phyloP scores from a whole-genome alignment of 2,113 vertebrate species.

The Lathamus discolor region DNA sequence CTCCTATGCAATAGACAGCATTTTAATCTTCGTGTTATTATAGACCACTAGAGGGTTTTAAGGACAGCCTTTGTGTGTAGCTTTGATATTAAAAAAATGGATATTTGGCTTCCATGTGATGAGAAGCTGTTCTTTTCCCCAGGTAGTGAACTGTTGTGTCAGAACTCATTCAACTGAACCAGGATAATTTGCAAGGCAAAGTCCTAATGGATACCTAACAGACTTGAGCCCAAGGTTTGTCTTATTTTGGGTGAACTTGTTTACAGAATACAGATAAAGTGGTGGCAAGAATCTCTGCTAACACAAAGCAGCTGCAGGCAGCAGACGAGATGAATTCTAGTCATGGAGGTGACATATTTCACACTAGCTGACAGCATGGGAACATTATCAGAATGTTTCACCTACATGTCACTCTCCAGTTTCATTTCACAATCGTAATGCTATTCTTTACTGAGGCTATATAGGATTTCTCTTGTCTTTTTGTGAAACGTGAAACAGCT shows the following conservation, averaged over 20 bases:
- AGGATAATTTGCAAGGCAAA: background rate
- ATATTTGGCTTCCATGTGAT: background rate
- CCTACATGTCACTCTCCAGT: background rate
- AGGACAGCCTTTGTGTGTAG: background rate
- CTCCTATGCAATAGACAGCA: background rate
- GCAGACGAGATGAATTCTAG: background rate
- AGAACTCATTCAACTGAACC: background rate
- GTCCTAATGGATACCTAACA: background rate
- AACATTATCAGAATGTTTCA: background rate
- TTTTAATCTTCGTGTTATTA: slow-evolving; percentile 17
- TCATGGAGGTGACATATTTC: background rate
- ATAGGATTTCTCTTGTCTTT: background rate
- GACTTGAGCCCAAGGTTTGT: background rate
- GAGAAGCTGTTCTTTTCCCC: background rate
- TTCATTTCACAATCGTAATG: background rate
- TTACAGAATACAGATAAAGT: background rate
- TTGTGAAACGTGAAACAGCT: background rate
- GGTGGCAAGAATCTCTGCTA: background rate
- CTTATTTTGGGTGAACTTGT: background rate
- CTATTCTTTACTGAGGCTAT: background rate
- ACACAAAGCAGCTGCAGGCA: background rate
- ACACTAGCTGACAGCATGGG: background rate
- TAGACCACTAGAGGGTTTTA: background rate
- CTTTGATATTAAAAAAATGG: background rate
- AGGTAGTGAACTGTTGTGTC: background rate